Percentiles rank a stretch among this genome's conserved stretches.
These are phyloP conservation scores for Chaetodon trifasciatus DNA, from an alignment of 2,797 vertebrate genomes.

Conservation along the genomic window DNA sequence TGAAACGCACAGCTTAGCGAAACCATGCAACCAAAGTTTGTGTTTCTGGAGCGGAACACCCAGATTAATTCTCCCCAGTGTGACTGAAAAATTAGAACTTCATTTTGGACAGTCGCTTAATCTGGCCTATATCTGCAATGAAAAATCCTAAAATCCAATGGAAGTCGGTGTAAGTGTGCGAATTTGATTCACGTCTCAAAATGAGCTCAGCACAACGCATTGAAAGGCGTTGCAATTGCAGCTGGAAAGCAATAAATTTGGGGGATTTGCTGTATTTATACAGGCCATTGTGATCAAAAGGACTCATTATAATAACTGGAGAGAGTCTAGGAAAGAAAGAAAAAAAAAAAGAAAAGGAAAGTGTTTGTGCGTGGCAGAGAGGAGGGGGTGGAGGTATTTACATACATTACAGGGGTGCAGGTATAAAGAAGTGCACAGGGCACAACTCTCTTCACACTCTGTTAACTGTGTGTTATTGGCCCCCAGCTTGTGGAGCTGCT, in stretches of 20 bases:
- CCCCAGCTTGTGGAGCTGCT: constrained; percentile 9
- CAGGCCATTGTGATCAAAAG: constrained; percentile 13
- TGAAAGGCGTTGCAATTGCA: constrained; percentile 12
- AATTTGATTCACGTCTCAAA: constrained; percentile 21
- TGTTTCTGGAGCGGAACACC: constrained; percentile 27
- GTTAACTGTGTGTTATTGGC: background rate
- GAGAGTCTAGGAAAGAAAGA: background rate
- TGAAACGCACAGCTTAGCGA: constrained; percentile 47
- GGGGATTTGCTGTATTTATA: constrained; percentile 37
- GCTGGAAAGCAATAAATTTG: constrained; percentile 18
- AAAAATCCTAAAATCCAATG: constrained; percentile 11
- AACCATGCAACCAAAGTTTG: constrained; percentile 35
- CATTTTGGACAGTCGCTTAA: constrained; percentile 29
- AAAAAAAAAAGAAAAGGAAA: background rate
- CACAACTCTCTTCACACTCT: constrained; percentile 21
- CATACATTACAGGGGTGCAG: constrained; percentile 20
- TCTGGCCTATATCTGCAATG: constrained; percentile 32
- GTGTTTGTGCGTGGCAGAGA: constrained; percentile 3
- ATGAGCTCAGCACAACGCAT: background rate
- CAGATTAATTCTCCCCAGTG: constrained; percentile 9
- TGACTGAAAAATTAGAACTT: constrained; percentile 19
- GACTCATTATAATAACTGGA: constrained; percentile 2
- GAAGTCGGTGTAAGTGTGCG: constrained; percentile 2
- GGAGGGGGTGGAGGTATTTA: constrained; percentile 7
- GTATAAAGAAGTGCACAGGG: constrained; percentile 47